Evolutionary conservation across 30 jellyfish, hydroid and myxozoan genomes (phyloP).

Genomic region (Aurelia aurita complex sp. Pacific): DNA sequence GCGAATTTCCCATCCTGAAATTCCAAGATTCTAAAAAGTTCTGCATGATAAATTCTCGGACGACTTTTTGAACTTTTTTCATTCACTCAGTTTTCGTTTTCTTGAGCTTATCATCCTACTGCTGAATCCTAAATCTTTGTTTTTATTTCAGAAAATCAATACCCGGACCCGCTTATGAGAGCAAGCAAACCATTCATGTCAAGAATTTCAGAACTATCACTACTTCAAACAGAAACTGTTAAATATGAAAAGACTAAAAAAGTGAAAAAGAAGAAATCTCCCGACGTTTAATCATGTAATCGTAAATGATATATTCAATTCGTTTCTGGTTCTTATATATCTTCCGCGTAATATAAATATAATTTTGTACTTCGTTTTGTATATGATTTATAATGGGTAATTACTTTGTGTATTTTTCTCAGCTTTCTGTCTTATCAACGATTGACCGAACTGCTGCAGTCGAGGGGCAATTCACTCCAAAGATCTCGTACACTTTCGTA

Average conservation of each 20-base stretch:
- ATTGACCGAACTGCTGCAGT: no score
- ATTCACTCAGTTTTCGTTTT: not conserved
- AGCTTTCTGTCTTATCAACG: no score
- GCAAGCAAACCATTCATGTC: conserved; percentile 43
- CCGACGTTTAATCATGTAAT: not conserved
- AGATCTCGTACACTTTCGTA: no score
- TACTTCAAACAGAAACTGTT: conserved; percentile 39
- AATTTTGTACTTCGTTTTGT: not conserved
- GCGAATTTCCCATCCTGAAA: no score
- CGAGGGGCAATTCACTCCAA: no score
- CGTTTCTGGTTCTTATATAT: not conserved
- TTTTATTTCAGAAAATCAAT: conserved; percentile 7
- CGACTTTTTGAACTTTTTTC: not conserved
- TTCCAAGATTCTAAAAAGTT: no score
- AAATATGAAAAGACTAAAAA: conserved; percentile 29
- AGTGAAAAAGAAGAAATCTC: conserved; percentile 15
- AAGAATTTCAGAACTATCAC: conserved; percentile 44
- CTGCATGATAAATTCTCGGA: not conserved
- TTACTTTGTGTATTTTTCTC: not conserved
- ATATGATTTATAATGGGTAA: not conserved
- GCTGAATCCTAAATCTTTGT: not conserved
- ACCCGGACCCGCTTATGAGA: conserved; percentile 39
- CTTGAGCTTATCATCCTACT: not conserved
- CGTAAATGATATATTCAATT: not conserved
- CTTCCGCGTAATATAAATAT: not conserved